Evolutionary conservation across 2,797 vertebrate genomes (phyloP).

Genomic region (Schizothorax lantsangensis): DNA sequence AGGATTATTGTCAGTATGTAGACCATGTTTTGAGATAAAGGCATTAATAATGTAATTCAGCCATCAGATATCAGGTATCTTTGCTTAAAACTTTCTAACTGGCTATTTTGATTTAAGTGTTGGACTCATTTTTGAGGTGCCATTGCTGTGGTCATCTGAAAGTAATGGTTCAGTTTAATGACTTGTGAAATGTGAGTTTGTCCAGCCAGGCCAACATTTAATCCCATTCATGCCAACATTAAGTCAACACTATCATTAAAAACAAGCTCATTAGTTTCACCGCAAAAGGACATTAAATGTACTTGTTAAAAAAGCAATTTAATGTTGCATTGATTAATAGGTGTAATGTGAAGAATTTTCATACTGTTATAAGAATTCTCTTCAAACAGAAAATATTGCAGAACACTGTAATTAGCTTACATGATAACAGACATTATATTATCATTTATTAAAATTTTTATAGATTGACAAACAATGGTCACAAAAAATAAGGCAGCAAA

Average conservation of each 20-base stretch:
- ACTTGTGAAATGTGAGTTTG: slow-evolving; percentile 53
- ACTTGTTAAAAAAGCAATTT: slow-evolving; percentile 44
- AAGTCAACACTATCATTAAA: slow-evolving; percentile 64
- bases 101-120: background rate
- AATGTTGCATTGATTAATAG: slow-evolving; percentile 31
- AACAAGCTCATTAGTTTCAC: slow-evolving; percentile 60
- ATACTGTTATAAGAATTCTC: background rate
- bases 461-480: background rate
- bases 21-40: background rate
- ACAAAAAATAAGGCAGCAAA: background rate
- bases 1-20: background rate
- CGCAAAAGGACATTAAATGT: slow-evolving; percentile 34
- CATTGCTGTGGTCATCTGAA: slow-evolving; percentile 26
- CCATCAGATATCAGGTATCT: background rate
- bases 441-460: background rate
- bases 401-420: background rate
- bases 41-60: background rate
- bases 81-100: background rate
- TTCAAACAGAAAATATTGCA: background rate
- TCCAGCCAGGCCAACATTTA: slow-evolving; percentile 57
- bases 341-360: slow-evolving; percentile 6
- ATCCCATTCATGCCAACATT: slow-evolving; percentile 55
- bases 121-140: background rate
- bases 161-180: slow-evolving; percentile 29
- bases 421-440: background rate